phyloP scores from a whole-genome alignment of 2,888 invertebrate genomes.

The Dorcus parallelipipedus region DNA sequence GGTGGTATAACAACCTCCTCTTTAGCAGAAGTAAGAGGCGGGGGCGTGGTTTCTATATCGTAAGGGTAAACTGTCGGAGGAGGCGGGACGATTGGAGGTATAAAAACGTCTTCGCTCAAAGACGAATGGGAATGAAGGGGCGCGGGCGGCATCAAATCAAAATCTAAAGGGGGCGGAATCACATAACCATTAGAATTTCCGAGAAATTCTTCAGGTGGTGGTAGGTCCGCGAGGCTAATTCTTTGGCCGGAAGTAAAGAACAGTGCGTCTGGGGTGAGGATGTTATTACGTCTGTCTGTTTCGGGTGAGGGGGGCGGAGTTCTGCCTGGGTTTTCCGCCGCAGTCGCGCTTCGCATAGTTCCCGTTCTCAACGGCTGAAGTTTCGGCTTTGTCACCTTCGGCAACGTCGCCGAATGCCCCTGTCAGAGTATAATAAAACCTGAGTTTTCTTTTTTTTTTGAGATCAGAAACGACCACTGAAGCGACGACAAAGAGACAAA shows the following conservation, averaged over 20 bases:
- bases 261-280: neutral
- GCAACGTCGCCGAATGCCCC: constrained; percentile 35
- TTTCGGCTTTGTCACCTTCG: constrained; percentile 34
- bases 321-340: neutral
- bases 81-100: too few relatives aligned
- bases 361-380: constrained; percentile 24
- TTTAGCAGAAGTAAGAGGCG: too few relatives aligned
- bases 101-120: neutral
- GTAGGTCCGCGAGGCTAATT: constrained; percentile 12
- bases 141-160: constrained; percentile 12
- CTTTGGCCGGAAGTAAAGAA: neutral
- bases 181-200: neutral
- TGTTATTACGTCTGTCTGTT: neutral
- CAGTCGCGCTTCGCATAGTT: constrained; percentile 20
- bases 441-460: too few relatives aligned
- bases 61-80: neutral
- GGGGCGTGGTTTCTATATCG: neutral
- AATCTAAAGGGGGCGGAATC: constrained; percentile 20
- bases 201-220: constrained; percentile 10
- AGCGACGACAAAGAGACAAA: too few relatives aligned
- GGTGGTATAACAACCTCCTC: neutral
- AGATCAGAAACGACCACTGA: too few relatives aligned
- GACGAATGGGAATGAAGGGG: neutral
- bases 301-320: constrained; percentile 20
- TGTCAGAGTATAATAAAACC: too few relatives aligned